Evolutionary conservation across 2,113 vertebrate genomes (phyloP).

Genomic region (Thamnophis sirtalis): DNA sequence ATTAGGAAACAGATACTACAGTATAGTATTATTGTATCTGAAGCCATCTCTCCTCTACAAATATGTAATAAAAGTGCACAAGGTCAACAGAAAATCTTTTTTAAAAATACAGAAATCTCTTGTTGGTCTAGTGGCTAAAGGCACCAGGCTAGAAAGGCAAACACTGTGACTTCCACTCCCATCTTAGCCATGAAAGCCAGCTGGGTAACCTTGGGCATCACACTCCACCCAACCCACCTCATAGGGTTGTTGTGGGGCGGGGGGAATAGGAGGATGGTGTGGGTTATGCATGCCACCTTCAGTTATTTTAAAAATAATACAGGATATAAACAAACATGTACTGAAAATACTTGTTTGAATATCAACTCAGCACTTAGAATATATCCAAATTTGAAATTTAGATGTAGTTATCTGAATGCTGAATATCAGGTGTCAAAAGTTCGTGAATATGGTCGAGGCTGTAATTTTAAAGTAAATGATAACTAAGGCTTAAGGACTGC

Average conservation of each 20-base stretch:
- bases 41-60: neutral
- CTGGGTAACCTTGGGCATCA: neutral
- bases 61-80: neutral
- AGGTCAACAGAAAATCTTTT: neutral
- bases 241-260: neutral
- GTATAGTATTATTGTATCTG: neutral
- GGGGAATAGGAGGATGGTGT: neutral
- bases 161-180: neutral
- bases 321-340: neutral
- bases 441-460: neutral
- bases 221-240: neutral
- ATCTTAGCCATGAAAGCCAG: neutral
- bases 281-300: neutral
- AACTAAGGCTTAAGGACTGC: neutral
- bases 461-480: neutral
- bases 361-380: rapidly evolving
- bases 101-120: neutral
- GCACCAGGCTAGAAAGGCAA: too few species aligned
- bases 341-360: neutral
- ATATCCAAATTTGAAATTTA: rapidly evolving
- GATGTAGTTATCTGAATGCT: neutral
- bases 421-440: rapidly evolving
- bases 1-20: neutral
- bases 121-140: neutral
- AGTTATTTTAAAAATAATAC: neutral